These are phyloP conservation scores for Andrena trimmerana DNA, from an alignment of 2,888 invertebrate genomes.

Conservation along the genomic window DNA sequence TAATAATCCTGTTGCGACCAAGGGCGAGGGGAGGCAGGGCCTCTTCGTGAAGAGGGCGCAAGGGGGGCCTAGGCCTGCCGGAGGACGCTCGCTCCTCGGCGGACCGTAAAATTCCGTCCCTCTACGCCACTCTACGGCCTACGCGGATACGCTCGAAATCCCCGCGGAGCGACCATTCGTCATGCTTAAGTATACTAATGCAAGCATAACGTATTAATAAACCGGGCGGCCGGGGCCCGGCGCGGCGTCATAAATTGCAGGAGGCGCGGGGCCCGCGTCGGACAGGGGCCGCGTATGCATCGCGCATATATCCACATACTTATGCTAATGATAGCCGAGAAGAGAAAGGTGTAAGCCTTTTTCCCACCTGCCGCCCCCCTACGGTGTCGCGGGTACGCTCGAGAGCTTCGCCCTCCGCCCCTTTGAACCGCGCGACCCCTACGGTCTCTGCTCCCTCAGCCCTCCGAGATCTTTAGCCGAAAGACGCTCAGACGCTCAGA, in stretches of 20 bases:
- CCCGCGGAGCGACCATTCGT: conserved; percentile 82
- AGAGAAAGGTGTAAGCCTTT: conserved; percentile 79
- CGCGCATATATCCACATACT: conserved; percentile 77
- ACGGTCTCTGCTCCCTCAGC: conserved; percentile 10
- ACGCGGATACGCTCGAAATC: conserved; percentile 69
- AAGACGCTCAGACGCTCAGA: too few species aligned
- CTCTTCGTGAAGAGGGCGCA: background rate
- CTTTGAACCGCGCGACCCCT: conserved; percentile 10
- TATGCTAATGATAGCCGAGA: conserved; percentile 78
- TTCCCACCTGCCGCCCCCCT: conserved; percentile 78
- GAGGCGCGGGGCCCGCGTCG: conserved; percentile 68
- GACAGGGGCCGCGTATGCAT: conserved; percentile 61
- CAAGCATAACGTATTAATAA: conserved; percentile 84
- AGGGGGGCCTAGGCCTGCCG: background rate
- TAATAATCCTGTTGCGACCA: conserved; percentile 56
- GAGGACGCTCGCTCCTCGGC: conserved; percentile 53
- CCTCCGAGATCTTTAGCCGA: background rate
- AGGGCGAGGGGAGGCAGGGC: background rate
- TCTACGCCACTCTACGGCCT: background rate
- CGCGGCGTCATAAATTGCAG: conserved; percentile 77
- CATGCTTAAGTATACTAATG: conserved; percentile 84
- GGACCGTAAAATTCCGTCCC: conserved; percentile 64
- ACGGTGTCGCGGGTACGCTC: conserved; percentile 52
- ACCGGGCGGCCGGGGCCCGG: conserved; percentile 73
- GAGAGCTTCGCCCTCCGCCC: conserved; percentile 27